phyloP scores from a whole-genome alignment of 2,888 invertebrate genomes.

The Lycophotia porphyrea region DNA sequence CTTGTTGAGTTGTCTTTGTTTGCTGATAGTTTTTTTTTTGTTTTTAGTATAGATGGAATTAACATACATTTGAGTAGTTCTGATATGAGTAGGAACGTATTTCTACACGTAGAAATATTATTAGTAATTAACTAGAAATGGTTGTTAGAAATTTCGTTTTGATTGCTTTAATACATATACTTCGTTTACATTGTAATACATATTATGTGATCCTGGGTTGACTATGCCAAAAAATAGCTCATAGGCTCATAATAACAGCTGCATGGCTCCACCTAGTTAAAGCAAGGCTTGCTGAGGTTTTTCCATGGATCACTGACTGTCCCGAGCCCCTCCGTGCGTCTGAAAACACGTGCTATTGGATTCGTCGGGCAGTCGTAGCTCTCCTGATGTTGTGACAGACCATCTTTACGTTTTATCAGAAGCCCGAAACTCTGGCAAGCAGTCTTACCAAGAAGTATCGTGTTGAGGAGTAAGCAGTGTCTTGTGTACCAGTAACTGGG shows the following conservation, averaged over 20 bases:
- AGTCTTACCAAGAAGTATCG: background rate
- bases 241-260: too few species aligned
- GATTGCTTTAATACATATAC: too few species aligned
- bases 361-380: background rate
- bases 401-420: accelerated
- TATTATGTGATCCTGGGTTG: too few species aligned
- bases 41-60: background rate
- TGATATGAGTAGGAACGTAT: background rate
- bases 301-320: background rate
- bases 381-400: background rate
- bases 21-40: slow-evolving; percentile 22
- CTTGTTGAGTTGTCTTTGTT: slow-evolving; percentile 44
- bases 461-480: too few species aligned
- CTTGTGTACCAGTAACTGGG: background rate
- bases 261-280: too few species aligned
- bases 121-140: too few species aligned
- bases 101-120: too few species aligned
- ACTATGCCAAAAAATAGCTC: too few species aligned
- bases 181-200: too few species aligned
- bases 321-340: background rate
- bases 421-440: accelerated
- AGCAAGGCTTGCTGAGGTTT: background rate
- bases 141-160: too few species aligned
- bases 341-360: background rate
- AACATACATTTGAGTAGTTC: too few species aligned